Evolutionary conservation across 2,113 vertebrate species (phyloP), one percentile per base, ranked within the genome.

Genomic region (Eidolon helvum): DNA sequence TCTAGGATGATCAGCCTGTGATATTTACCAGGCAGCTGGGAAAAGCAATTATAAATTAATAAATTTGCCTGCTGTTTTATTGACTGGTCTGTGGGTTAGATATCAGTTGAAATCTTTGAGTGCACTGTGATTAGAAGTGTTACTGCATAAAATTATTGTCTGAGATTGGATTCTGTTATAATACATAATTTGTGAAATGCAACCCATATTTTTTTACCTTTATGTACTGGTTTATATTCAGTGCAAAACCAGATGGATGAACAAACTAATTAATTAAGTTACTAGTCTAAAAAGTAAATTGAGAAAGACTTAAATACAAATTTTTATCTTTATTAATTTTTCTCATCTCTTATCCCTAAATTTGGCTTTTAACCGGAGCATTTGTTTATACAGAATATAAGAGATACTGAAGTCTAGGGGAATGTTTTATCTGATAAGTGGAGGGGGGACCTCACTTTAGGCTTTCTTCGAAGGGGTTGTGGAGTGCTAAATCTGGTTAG

Each of bases 241-340:
- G 53, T 65, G 30, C 9, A 82, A 89, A 96, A 38, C 68, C 33
- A 85, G 87, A 65, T 85, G 14, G 35, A 28, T 92, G 65, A 79
- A 65, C 15, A 93, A 55, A 80, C 40, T 68, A 63, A 40, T 40
- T 40, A 79, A 16, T 40, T 40, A 79, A 16, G 40, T 92, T 94
- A 66, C 11, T 96, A 53, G 30, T 50, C 65, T 94, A 48, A 94
- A 87, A 89, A 78, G 15, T 90, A 95, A 95, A 45, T 43, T 87
- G 71, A 72, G 55, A 21, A 45, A 33, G 72, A 84, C 10, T 26
- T 38, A 33, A 75, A 48, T 28, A 18, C 28, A 82, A 61, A 79
- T 83, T 96, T 90, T 83, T 95, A 43, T 28, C 10, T 93, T 93
- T 86, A 15, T 89, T 82, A 91, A 33, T 94, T 95, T 65, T 57